A percentile compares a stretch with the other conserved stretches of the same genome.
These are phyloP conservation scores for Tenthredo mesomela DNA, from an alignment of 2,888 invertebrate species.

Conservation along the genomic window DNA sequence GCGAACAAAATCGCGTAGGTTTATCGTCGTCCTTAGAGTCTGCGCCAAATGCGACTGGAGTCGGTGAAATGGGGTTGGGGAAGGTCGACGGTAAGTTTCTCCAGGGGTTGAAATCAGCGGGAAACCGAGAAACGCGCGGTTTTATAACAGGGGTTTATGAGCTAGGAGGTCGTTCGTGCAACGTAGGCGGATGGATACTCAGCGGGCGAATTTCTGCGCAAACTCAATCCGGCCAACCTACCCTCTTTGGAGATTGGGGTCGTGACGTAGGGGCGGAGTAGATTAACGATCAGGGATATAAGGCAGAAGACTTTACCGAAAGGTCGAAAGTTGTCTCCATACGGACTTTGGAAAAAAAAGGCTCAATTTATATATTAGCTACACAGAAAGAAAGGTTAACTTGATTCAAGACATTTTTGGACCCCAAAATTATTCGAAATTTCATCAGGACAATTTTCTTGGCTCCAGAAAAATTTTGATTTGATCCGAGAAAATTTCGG, in stretches of 20 bases:
- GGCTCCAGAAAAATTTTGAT: too few relatives aligned
- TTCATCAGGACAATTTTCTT: too few relatives aligned
- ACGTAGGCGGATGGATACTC: background rate
- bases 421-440: too few relatives aligned
- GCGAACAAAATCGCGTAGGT: conserved; percentile 38
- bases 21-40: background rate
- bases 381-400: too few relatives aligned
- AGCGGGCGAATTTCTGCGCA: conserved; percentile 15
- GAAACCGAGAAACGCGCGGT: conserved; percentile 35
- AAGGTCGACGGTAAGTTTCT: background rate
- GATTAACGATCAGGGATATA: conserved; percentile 4
- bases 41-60: background rate
- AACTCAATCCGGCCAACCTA: background rate
- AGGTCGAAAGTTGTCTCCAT: background rate
- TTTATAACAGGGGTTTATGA: conserved; percentile 28
- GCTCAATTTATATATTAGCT: background rate
- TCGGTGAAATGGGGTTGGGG: background rate
- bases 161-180: background rate
- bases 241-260: background rate
- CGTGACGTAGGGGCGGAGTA: background rate
- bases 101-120: background rate
- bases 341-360: background rate
- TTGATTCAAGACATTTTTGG: too few relatives aligned
- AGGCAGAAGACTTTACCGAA: background rate
- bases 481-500: too few relatives aligned